Evolutionary conservation across 2,888 invertebrate genomes (phyloP), one percentile per base, ranked within the genome.

Genomic region (Lamellibrachia satsuma): DNA sequence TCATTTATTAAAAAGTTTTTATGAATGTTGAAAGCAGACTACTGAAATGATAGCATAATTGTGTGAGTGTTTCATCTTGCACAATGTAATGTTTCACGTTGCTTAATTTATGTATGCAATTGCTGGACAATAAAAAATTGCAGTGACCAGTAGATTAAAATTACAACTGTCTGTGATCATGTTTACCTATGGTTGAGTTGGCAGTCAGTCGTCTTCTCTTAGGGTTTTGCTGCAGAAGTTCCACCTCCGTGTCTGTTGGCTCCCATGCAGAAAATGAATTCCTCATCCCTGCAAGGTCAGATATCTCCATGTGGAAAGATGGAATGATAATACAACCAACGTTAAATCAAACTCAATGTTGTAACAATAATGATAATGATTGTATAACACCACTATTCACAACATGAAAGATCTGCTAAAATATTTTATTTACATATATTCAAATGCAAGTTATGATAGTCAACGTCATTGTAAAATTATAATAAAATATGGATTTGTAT

Each of bases 121-220:
- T 75, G 15, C 75, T 75, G 75, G 75, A n/a, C 75, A 22, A 4
- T 75, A 4, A 75, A 75, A 60, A 75, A 11, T n/a, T 75, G 22
- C 75, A 75, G 3, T 22, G 15, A 11, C 6, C 15, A 75, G 15
- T 6, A 75, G 75, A 75, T 6, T 75, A 22, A 2, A 22, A 22
- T 22, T 75, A 22, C 75, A 75, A 22, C 75, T 39, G 39, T 39
- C 39, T 39, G 15, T 75, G 75, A 22, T 92, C 93, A 9, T 51
- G 92, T 94, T 94, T 95, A 97, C 97, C 98, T 94, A 98, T 98
- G 60, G 98, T 98, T 93, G 98, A 98, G 95, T 98, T 98, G 92
- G 98, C 98, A 94, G 98, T 97, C 94, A 98, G 98, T 94, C 98
- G 97, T 92, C 98, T 97, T 93, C 98, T 97, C 94, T 98, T 98